Evolutionary conservation across 2,888 invertebrate species (phyloP).

Genomic region (Ceramica pisi): DNA sequence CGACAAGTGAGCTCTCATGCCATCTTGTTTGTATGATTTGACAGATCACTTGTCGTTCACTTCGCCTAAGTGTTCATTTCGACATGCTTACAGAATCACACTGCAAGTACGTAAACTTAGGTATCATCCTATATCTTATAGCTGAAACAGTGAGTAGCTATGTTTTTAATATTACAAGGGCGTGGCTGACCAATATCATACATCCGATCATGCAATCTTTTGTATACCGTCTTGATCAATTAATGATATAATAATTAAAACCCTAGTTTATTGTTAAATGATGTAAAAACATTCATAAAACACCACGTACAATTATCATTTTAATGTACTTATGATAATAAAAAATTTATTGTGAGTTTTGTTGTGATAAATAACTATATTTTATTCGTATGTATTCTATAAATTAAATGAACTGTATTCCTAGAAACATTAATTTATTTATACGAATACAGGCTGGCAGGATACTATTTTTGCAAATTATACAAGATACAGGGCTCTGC

Average conservation of each 20-base stretch:
- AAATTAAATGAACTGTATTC: no score
- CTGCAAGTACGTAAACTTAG: no score
- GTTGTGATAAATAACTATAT: background rate
- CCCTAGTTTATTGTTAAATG: background rate
- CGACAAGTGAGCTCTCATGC: no score
- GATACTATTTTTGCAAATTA: no score
- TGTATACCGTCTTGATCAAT: slow-evolving; percentile 6
- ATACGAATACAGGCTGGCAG: no score
- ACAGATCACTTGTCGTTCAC: no score
- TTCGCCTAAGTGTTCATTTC: no score
- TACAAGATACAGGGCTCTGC: no score
- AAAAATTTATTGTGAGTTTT: background rate
- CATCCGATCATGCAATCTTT: slow-evolving; percentile 44
- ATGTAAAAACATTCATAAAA: slow-evolving; percentile 1
- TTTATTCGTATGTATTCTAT: background rate
- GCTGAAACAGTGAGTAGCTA: background rate
- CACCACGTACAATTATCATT: background rate
- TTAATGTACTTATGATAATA: background rate
- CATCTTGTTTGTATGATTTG: no score
- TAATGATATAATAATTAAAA: slow-evolving; percentile 12
- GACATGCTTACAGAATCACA: no score
- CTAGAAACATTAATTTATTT: no score
- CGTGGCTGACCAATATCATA: background rate
- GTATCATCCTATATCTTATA: background rate
- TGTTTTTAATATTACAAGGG: slow-evolving; percentile 5